phyloP scores from a whole-genome alignment of 2,888 invertebrate species.

The Drosophila buzzatii region DNA sequence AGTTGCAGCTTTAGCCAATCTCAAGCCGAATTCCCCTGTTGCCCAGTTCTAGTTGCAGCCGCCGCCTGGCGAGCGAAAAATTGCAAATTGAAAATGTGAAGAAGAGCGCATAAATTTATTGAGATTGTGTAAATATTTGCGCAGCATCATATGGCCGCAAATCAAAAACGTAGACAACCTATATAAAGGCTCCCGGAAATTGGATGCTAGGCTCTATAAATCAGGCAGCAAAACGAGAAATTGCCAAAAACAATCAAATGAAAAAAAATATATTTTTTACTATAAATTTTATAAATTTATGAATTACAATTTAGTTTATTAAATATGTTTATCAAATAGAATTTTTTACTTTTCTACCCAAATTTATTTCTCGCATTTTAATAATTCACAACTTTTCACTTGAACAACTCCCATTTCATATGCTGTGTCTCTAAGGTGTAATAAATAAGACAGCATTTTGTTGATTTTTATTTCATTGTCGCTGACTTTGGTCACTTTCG shows the following conservation, averaged over 20 bases:
- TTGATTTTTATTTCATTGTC: conserved; percentile 63
- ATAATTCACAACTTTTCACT: background rate
- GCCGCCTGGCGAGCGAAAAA: conserved; percentile 39
- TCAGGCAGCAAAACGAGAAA: conserved; percentile 27
- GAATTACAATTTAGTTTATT: too few relatives aligned
- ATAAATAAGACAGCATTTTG: conserved; percentile 47
- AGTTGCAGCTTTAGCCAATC: background rate
- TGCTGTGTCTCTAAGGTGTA: background rate
- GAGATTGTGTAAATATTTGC: conserved; percentile 78
- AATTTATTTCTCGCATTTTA: background rate
- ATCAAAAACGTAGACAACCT: conserved; percentile 41
- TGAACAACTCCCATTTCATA: conserved; percentile 2
- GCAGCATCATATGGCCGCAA: conserved; percentile 53
- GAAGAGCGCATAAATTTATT: conserved; percentile 80
- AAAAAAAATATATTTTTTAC: background rate
- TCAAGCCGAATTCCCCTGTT: conserved; percentile 12
- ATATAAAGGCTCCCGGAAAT: conserved; percentile 53
- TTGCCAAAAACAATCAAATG: conserved; percentile 30
- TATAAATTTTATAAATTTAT: background rate
- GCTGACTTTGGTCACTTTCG: conserved; percentile 71
- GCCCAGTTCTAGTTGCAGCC: conserved; percentile 5
- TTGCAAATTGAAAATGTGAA: conserved; percentile 79
- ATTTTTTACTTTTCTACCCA: too few relatives aligned
- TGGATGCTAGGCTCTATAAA: conserved; percentile 47
- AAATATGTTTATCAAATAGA: background rate